These are phyloP conservation scores for Procapra przewalskii DNA, from an alignment of 2,113 vertebrate species.

Conservation along the genomic window DNA sequence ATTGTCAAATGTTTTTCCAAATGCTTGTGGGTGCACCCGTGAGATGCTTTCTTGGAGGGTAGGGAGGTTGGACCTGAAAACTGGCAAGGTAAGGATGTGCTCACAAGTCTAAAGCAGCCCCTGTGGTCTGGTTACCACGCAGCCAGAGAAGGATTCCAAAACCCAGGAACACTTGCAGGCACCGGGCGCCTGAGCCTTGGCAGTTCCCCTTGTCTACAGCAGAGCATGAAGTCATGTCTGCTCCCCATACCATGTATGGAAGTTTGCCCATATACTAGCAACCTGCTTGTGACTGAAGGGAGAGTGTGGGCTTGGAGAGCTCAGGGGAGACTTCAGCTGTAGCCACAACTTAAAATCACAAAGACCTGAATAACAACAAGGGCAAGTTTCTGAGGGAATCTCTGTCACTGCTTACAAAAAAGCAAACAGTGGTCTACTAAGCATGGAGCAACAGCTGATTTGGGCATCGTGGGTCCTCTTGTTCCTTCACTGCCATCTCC, in stretches of 20 bases:
- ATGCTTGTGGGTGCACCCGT: neutral
- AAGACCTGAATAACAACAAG: neutral
- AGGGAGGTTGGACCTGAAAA: neutral
- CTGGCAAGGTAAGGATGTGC: neutral
- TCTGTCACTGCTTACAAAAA: neutral
- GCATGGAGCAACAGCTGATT: neutral
- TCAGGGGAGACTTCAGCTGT: neutral
- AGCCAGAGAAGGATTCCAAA: slow-evolving; percentile 26
- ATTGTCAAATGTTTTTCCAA: slow-evolving; percentile 22
- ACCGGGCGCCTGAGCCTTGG: slow-evolving; percentile 42
- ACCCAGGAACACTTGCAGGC: neutral
- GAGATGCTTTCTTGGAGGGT: neutral
- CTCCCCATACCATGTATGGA: slow-evolving; percentile 51
- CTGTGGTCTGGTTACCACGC: slow-evolving; percentile 48
- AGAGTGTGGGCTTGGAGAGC: neutral
- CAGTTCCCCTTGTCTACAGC: slow-evolving; percentile 35
- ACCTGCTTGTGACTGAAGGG: slow-evolving; percentile 51
- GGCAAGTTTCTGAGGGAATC: neutral
- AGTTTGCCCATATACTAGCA: slow-evolving; percentile 64
- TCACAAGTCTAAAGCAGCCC: neutral
- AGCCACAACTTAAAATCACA: neutral
- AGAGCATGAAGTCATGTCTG: slow-evolving; percentile 66
- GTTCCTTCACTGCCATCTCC: neutral
- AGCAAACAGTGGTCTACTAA: neutral
- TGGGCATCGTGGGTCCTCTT: neutral